These are phyloP conservation scores for Pseudococcus jackbeardsleyi DNA, from an alignment of 2,888 invertebrate species.

Conservation along the genomic window DNA sequence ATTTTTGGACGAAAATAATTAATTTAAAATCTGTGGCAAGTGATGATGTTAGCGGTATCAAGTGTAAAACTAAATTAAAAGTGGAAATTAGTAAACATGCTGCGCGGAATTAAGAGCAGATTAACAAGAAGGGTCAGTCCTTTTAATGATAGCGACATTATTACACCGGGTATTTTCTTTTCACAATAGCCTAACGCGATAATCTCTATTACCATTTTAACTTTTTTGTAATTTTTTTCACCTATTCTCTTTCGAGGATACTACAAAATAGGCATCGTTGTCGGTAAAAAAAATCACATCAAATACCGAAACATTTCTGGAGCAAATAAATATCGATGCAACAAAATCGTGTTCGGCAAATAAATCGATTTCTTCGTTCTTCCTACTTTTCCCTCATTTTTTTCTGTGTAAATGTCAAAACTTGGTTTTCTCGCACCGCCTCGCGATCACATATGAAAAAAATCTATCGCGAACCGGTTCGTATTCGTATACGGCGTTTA, in stretches of 20 bases:
- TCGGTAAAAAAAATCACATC: background rate
- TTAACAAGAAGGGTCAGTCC: constrained; percentile 41
- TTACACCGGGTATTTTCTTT: constrained; percentile 43
- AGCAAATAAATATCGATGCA: background rate
- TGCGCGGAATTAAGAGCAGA: constrained; percentile 50
- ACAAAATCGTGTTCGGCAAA: background rate
- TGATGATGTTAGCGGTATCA: constrained; percentile 49
- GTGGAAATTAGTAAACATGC: constrained; percentile 51
- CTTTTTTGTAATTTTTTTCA: background rate
- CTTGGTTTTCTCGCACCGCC: background rate
- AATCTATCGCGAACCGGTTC: constrained; percentile 27
- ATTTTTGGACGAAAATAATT: constrained; percentile 22
- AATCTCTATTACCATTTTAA: constrained; percentile 12
- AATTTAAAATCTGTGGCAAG: constrained; percentile 48
- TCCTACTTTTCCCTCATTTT: too few relatives aligned
- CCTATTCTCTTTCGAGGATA: background rate
- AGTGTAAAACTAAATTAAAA: constrained; percentile 48
- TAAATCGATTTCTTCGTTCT: constrained; percentile 15
- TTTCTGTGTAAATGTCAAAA: background rate
- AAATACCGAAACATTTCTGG: background rate
- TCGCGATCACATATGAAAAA: background rate
- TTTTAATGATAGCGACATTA: constrained; percentile 45
- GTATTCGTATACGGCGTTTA: background rate
- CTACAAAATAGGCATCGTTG: background rate
- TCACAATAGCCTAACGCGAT: constrained; percentile 41